These are phyloP conservation scores for Nephotettix cincticeps DNA, from an alignment of 1,140 invertebrate species.

Conservation along the genomic window DNA sequence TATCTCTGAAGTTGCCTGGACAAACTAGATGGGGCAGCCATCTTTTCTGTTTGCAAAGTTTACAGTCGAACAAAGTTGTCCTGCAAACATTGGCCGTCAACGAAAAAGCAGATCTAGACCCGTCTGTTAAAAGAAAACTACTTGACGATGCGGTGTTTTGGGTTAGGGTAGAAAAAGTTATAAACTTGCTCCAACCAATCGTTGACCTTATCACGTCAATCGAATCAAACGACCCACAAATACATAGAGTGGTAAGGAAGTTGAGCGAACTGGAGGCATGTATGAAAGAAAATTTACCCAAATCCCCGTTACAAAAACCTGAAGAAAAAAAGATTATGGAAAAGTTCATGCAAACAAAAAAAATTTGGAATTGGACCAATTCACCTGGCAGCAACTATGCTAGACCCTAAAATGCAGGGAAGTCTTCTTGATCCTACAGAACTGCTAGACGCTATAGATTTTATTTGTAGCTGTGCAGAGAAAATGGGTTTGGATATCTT, in stretches of 20 bases:
- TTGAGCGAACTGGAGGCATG: slow-evolving; percentile 12
- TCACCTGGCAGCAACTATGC: neutral
- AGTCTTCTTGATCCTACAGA: neutral
- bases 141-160: slow-evolving; percentile 30
- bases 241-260: slow-evolving; percentile 11
- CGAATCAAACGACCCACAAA: slow-evolving; percentile 16
- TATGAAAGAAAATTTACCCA: neutral
- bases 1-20: slow-evolving; percentile 25
- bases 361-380: slow-evolving; percentile 43
- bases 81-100: slow-evolving; percentile 24
- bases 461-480: slow-evolving; percentile 1
- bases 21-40: slow-evolving; percentile 29
- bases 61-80: slow-evolving; percentile 21
- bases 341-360: neutral
- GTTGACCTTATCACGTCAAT: slow-evolving; percentile 24
- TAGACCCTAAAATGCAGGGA: neutral
- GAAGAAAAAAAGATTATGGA: slow-evolving; percentile 13
- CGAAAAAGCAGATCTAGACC: slow-evolving; percentile 1
- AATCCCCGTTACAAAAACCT: slow-evolving; percentile 17
- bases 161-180: slow-evolving; percentile 22
- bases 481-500: neutral
- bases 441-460: neutral
- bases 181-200: slow-evolving; percentile 28
- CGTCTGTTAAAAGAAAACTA: slow-evolving; percentile 7
- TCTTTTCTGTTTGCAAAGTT: slow-evolving; percentile 18